phyloP scores from a whole-genome alignment of 2,888 invertebrate species.

The Schizotus pectinicornis region DNA sequence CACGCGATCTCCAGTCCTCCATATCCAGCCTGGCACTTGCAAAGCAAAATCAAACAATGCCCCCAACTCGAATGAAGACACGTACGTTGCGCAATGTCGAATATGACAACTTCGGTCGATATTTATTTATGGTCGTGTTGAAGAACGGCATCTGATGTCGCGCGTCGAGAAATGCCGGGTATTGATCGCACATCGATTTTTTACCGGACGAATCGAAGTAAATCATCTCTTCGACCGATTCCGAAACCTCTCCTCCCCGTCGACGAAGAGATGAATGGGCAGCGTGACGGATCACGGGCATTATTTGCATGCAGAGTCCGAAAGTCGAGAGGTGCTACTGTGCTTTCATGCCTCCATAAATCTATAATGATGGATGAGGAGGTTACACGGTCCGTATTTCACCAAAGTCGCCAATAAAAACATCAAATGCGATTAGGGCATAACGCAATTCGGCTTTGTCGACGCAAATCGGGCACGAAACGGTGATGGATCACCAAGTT shows the following conservation, averaged over 20 bases:
- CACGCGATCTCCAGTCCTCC: slow-evolving; percentile 53
- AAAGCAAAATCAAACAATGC: no score
- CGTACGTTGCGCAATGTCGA: slow-evolving; percentile 27
- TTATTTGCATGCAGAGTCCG: not conserved
- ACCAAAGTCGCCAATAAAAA: slow-evolving; percentile 33
- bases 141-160: slow-evolving; percentile 51
- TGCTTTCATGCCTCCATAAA: slow-evolving; percentile 10
- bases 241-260: no score
- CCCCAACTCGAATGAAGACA: slow-evolving; percentile 17
- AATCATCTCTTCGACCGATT: slow-evolving; percentile 34
- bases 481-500: slow-evolving; percentile 25
- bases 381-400: slow-evolving; percentile 7
- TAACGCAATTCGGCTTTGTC: slow-evolving; percentile 34
- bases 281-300: slow-evolving; percentile 12
- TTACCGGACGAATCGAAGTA: slow-evolving; percentile 37
- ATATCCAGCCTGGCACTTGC: no score
- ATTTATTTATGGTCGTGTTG: slow-evolving; percentile 51
- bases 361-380: slow-evolving; percentile 27
- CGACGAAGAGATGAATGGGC: slow-evolving; percentile 5
- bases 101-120: slow-evolving; percentile 25
- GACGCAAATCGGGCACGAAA: slow-evolving; percentile 18
- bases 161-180: slow-evolving; percentile 53
- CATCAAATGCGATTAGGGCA: slow-evolving; percentile 37
- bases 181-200: slow-evolving; percentile 53
- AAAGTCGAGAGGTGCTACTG: slow-evolving; percentile 6